Conservation (phyloP, 2,797 vertebrate genomes). For the Hoplostethus atlanticus region DNA sequence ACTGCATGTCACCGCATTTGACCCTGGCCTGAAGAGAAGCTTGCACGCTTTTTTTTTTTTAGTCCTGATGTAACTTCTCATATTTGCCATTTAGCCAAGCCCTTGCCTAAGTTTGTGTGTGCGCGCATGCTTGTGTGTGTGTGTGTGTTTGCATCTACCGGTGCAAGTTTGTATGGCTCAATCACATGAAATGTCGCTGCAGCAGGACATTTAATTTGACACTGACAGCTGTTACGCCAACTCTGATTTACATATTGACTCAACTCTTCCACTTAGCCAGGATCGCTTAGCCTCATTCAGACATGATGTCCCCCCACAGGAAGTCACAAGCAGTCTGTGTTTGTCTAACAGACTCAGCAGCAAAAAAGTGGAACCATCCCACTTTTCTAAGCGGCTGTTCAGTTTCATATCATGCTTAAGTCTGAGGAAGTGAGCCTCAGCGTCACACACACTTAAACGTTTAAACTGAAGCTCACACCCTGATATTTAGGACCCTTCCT, state of each 20-base stretch:
- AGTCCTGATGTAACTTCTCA: conserved; percentile 54
- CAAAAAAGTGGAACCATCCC: conserved; percentile 79
- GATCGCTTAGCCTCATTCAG: conserved; percentile 29
- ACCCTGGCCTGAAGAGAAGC: conserved; percentile 15
- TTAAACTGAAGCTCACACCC: conserved; percentile 48
- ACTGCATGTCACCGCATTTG: conserved; percentile 22
- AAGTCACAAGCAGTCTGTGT: conserved; percentile 76
- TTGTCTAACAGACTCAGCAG: conserved; percentile 74
- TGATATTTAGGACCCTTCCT: conserved; percentile 31
- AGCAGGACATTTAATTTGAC: conserved; percentile 14
- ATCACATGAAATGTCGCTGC: background rate
- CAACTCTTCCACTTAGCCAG: conserved; percentile 2
- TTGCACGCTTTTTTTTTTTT: conserved; percentile 46
- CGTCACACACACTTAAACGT: conserved; percentile 63
- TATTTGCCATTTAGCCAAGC: conserved; percentile 26
- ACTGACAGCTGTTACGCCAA: background rate
- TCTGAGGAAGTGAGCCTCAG: conserved; percentile 67
- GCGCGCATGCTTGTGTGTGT: background rate
- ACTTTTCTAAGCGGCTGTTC: conserved; percentile 43
- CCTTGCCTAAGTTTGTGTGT: conserved; percentile 7
- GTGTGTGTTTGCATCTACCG: conserved; percentile 14
- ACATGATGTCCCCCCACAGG: conserved; percentile 18
- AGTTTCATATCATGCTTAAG: conserved; percentile 72
- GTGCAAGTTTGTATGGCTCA: conserved; percentile 12
- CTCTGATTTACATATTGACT: conserved; percentile 13